Percentiles rank a stretch among this genome's conserved stretches.
Conservation (phyloP, 2,797 vertebrate genomes). For the Hapalemur alaotrensis region DNA sequence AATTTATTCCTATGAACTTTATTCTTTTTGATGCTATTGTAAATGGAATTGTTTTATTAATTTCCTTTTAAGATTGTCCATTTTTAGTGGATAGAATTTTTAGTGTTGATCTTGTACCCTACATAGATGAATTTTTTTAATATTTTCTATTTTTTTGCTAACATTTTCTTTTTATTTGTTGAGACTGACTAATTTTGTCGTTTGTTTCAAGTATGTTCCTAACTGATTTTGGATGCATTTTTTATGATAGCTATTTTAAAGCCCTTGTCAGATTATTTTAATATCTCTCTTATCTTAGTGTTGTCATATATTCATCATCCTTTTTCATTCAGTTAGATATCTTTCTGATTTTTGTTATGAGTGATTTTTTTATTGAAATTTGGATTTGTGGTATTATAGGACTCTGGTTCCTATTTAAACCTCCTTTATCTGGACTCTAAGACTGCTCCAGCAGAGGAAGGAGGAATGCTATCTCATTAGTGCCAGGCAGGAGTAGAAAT, state of each 20-base stretch:
- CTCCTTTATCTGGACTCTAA: background rate
- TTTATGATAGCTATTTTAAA: background rate
- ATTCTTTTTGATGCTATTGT: background rate
- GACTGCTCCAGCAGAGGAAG: background rate
- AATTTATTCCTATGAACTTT: background rate
- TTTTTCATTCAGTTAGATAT: background rate
- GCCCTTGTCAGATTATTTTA: background rate
- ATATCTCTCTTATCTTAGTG: background rate
- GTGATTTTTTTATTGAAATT: constrained; percentile 2
- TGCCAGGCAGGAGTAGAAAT: background rate
- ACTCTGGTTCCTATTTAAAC: background rate
- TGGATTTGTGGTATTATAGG: background rate
- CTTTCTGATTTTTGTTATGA: background rate
- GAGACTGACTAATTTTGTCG: background rate
- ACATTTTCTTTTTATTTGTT: background rate
- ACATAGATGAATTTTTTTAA: background rate
- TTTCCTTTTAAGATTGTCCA: background rate
- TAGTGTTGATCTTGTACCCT: background rate
- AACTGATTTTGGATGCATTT: background rate
- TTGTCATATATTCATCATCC: background rate
- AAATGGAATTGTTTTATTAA: background rate
- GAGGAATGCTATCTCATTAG: background rate
- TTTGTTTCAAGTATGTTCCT: background rate
- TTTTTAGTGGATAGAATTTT: background rate
- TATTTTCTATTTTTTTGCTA: background rate